phyloP scores from a whole-genome alignment of 1,140 invertebrate genomes.

The Temnothorax nylanderi region DNA sequence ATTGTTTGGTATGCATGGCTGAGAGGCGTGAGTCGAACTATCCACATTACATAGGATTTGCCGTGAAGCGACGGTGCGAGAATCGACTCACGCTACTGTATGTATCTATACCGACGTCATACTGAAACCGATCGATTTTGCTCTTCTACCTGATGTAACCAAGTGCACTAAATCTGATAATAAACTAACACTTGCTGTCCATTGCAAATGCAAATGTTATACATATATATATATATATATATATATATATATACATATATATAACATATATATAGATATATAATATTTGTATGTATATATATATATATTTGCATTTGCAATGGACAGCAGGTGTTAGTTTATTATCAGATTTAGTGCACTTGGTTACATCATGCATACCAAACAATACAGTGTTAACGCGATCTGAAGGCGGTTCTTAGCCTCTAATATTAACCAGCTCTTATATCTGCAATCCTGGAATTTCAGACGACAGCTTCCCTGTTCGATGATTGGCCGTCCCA shows the following conservation, averaged over 20 bases:
- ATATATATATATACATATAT: too few species aligned
- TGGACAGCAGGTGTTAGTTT: not conserved
- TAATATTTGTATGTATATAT: not conserved
- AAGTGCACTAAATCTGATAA: slow-evolving; percentile 1
- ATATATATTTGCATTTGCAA: not conserved
- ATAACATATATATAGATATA: too few species aligned
- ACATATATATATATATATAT: too few species aligned
- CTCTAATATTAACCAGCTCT: not conserved
- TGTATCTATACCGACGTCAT: not conserved
- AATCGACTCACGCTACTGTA: not conserved
- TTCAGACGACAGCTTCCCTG: not conserved
- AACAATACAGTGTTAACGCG: not conserved
- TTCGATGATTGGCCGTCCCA: not conserved
- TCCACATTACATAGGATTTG: not conserved
- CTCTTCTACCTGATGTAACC: not conserved
- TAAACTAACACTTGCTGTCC: not conserved
- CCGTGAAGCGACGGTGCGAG: not conserved
- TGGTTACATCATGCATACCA: not conserved
- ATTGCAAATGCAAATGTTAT: not conserved
- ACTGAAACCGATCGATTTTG: slow-evolving; percentile 22
- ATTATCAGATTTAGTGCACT: not conserved
- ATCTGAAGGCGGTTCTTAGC: not conserved
- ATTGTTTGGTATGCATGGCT: slow-evolving; percentile 3
- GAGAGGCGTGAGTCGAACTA: not conserved
- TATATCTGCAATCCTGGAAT: not conserved